Percentiles rank a stretch among this genome's conserved stretches.
Conservation (phyloP, 2,113 vertebrate genomes). For the Cichladusa arquata region DNA sequence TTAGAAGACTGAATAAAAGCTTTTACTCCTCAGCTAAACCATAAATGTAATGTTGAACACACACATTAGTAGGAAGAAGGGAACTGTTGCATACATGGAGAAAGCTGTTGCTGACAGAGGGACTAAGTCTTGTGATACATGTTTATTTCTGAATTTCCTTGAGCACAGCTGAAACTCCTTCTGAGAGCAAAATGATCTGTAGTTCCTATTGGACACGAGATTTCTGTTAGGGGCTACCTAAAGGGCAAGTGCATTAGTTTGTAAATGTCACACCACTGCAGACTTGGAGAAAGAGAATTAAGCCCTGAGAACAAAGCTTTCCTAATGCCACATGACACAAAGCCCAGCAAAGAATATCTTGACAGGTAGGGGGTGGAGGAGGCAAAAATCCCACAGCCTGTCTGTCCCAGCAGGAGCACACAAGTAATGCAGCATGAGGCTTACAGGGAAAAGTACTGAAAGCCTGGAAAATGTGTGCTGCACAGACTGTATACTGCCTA, state of each 20-base stretch:
- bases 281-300: slow-evolving; percentile 17
- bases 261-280: background rate
- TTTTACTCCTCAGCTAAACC: background rate
- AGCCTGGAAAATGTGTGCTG: background rate
- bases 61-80: background rate
- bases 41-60: background rate
- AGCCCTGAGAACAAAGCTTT: slow-evolving; percentile 22
- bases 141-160: background rate
- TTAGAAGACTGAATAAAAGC: background rate
- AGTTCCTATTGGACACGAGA: background rate
- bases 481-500: background rate
- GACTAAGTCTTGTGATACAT: background rate
- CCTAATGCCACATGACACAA: slow-evolving; percentile 46
- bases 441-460: background rate
- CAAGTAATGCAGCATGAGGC: background rate
- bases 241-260: slow-evolving; percentile 24
- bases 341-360: slow-evolving; percentile 31
- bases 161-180: background rate
- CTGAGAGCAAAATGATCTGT: background rate
- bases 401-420: background rate
- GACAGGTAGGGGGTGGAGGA: slow-evolving; percentile 34
- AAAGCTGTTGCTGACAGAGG: background rate
- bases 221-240: background rate
- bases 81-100: background rate
- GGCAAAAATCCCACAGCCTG: background rate